Evolutionary conservation across 1,140 invertebrate species (phyloP).

Genomic region (Drosophila pallidifrons): DNA sequence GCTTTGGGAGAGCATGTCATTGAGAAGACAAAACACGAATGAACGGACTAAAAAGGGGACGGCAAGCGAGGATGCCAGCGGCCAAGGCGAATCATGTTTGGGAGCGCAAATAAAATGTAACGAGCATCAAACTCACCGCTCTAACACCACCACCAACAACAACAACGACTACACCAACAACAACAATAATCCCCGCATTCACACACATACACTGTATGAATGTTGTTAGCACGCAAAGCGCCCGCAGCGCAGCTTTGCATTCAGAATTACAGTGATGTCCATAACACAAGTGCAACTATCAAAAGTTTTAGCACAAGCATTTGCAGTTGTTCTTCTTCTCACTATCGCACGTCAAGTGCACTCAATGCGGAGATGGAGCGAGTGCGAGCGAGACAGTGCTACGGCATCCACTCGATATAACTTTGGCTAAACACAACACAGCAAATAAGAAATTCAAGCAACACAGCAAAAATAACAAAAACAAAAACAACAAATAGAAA

Average conservation of each 20-base stretch:
- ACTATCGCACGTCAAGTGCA: conserved; percentile 46
- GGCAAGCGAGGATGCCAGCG: neutral
- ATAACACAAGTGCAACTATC: conserved; percentile 66
- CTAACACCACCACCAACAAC: conserved; percentile 15
- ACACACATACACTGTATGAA: neutral
- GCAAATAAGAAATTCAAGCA: conserved; percentile 3
- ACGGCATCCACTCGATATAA: conserved; percentile 51
- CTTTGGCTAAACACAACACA: conserved; percentile 15
- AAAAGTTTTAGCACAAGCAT: conserved; percentile 66
- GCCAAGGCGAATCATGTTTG: conserved; percentile 9
- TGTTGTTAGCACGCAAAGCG: conserved; percentile 20
- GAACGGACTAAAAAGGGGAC: neutral
- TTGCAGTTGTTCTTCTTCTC: neutral
- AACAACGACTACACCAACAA: conserved; percentile 1
- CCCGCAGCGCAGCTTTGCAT: conserved; percentile 31
- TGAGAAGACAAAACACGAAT: conserved; percentile 8
- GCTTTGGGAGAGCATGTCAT: conserved; percentile 24
- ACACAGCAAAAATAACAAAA: conserved; percentile 14
- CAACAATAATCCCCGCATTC: neutral
- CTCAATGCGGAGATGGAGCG: conserved; percentile 35
- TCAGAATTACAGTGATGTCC: conserved; percentile 54
- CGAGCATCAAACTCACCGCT: conserved; percentile 43
- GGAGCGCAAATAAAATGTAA: conserved; percentile 40
- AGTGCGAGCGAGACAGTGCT: conserved; percentile 13
- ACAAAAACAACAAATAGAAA: conserved; percentile 10